A percentile compares a stretch with the other conserved stretches of the same genome.
Evolutionary conservation across 2,113 vertebrate species (phyloP).

Genomic region (Gorsachius goisagi): DNA sequence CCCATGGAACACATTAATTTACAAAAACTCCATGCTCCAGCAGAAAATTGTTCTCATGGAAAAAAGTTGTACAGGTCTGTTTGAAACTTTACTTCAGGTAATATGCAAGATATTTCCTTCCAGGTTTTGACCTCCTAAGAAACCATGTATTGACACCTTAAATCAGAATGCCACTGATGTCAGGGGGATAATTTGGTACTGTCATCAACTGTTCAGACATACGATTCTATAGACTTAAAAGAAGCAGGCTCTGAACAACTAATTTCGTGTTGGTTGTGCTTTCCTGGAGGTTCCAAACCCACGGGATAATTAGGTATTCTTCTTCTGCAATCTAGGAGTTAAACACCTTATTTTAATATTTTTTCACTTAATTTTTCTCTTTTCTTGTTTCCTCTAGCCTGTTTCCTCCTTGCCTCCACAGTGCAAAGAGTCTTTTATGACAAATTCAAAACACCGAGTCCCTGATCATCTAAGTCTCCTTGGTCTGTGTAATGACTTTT

Average conservation of each 20-base stretch:
- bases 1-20: background rate
- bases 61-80: background rate
- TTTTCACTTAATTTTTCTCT: background rate
- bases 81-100: background rate
- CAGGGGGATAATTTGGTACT: background rate
- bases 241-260: background rate
- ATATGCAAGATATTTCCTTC: background rate
- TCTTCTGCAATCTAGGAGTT: background rate
- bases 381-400: background rate
- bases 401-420: background rate
- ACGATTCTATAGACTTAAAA: background rate
- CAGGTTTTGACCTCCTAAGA: background rate
- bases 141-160: background rate
- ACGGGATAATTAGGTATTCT: background rate
- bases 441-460: background rate
- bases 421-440: background rate
- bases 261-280: background rate
- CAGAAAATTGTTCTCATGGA: background rate
- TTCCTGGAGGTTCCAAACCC: background rate
- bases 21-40: background rate
- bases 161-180: background rate
- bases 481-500: background rate
- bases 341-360: background rate
- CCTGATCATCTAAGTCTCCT: background rate
- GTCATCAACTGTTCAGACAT: background rate